phyloP scores from a whole-genome alignment of 2,888 invertebrate species.

The Dynastes grantii region DNA sequence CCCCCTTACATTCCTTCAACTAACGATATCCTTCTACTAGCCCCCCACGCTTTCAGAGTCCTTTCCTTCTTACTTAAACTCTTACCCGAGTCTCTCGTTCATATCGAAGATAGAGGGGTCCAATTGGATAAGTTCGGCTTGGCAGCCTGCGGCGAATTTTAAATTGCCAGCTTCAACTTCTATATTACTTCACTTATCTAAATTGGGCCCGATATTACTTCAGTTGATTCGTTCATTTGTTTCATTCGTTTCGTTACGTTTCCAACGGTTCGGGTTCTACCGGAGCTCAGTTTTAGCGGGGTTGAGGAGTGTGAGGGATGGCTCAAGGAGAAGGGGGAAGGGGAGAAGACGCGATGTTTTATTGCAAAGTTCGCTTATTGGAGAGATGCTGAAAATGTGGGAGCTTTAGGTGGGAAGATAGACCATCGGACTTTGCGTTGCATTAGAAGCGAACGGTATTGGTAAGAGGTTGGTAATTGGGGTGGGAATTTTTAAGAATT shows the following conservation, averaged over 20 bases:
- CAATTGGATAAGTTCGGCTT: conserved; percentile 69
- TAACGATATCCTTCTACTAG: neutral
- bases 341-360: neutral
- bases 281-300: neutral
- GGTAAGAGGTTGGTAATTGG: too few species aligned
- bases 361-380: conserved; percentile 11
- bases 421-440: too few species aligned
- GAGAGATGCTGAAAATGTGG: conserved; percentile 35
- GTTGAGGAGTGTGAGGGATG: neutral
- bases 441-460: too few species aligned
- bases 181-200: conserved; percentile 71
- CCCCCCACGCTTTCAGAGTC: neutral
- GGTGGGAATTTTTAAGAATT: too few species aligned
- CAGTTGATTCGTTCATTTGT: conserved; percentile 44
- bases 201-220: conserved; percentile 68
- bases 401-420: neutral
- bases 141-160: conserved; percentile 69
- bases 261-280: too few species aligned
- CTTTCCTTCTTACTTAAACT: conserved; percentile 61
- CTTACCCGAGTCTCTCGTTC: conserved; percentile 66
- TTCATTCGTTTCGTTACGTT: conserved; percentile 26
- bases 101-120: conserved; percentile 66
- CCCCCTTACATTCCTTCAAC: too few species aligned
- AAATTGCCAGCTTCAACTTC: conserved; percentile 69
- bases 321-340: neutral